phyloP scores from a whole-genome alignment of 1,140 invertebrate genomes.

The Pseudomyrmex sp. region DNA sequence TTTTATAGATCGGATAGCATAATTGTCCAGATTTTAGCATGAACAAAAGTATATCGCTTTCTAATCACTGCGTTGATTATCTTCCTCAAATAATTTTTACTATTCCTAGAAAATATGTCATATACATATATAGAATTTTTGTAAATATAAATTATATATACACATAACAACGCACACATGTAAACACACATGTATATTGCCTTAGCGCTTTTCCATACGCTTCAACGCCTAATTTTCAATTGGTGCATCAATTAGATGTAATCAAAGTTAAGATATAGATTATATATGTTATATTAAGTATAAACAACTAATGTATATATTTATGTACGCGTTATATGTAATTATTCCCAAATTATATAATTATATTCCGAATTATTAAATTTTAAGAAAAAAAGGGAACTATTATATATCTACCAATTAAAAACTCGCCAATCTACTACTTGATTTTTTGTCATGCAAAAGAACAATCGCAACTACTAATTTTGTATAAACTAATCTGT shows the following conservation, averaged over 20 bases:
- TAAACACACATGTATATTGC: constrained; percentile 54
- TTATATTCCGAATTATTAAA: constrained; percentile 7
- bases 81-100: constrained; percentile 69
- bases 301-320: constrained; percentile 10
- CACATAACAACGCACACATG: constrained; percentile 32
- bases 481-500: not conserved
- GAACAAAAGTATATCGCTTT: constrained; percentile 46
- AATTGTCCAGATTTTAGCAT: constrained; percentile 38
- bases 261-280: constrained; percentile 9
- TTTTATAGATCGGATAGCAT: constrained; percentile 1
- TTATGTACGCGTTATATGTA: constrained; percentile 5
- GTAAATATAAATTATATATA: constrained; percentile 59
- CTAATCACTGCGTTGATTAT: constrained; percentile 43
- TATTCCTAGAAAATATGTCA: constrained; percentile 60
- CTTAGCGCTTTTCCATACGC: constrained; percentile 26
- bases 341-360: not conserved
- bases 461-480: constrained; percentile 2
- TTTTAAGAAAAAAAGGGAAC: not conserved
- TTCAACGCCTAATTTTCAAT: constrained; percentile 47
- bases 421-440: constrained; percentile 1
- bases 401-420: not conserved
- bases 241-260: constrained; percentile 21
- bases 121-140: constrained; percentile 62
- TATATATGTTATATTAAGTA: not conserved
- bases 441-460: constrained; percentile 7